Conservation (phyloP, 92 coral and sea anemone genomes). For the Scolanthus callimorphus region DNA sequence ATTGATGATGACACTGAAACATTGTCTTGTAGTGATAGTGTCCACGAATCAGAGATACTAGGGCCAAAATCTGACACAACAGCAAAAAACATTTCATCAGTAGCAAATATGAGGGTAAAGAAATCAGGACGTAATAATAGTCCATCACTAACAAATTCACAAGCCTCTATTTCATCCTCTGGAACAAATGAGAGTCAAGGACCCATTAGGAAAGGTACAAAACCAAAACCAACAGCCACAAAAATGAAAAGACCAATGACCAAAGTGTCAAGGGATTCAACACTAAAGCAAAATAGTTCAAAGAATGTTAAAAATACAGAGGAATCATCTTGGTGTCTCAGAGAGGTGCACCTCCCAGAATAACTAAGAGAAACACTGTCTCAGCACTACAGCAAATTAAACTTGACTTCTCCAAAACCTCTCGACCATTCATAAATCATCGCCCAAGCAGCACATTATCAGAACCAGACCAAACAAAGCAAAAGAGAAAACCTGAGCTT, state of each 20-base stretch:
- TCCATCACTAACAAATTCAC: slow-evolving; percentile 37
- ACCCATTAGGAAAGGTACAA: slow-evolving; percentile 9
- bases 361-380: slow-evolving; percentile 17
- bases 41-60: too few species aligned
- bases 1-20: neutral
- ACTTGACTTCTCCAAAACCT: neutral
- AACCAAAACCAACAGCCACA: slow-evolving; percentile 13
- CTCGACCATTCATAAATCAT: slow-evolving; percentile 23
- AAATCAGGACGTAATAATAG: slow-evolving; percentile 14
- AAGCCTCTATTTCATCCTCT: slow-evolving; percentile 46
- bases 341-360: slow-evolving; percentile 2
- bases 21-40: neutral
- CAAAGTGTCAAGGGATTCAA: slow-evolving; percentile 11
- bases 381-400: slow-evolving; percentile 23
- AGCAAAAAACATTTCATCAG: too few species aligned
- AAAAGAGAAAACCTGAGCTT: neutral
- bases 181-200: slow-evolving; percentile 33
- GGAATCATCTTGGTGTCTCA: neutral
- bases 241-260: slow-evolving; percentile 7
- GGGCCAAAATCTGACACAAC: too few species aligned
- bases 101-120: too few species aligned
- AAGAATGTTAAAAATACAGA: too few species aligned
- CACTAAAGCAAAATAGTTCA: too few species aligned
- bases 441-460: slow-evolving; percentile 27
- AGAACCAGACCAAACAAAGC: slow-evolving; percentile 10